phyloP scores from a whole-genome alignment of 2,113 vertebrate species.

The Ibidorhyncha struthersii region DNA sequence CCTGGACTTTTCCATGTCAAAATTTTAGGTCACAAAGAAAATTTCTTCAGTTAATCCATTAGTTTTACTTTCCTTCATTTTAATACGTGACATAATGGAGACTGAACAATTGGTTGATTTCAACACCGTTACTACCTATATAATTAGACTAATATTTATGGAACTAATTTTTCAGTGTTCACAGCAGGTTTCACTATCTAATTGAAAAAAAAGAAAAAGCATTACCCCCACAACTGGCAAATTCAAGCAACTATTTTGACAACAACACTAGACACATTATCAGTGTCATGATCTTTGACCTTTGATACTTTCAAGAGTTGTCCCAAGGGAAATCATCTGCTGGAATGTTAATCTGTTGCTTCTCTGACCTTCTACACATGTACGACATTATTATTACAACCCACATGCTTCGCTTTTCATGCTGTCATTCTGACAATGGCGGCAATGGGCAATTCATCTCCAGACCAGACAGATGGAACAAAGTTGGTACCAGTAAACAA shows the following conservation, averaged over 20 bases:
- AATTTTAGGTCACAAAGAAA: not conserved
- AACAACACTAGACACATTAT: slow-evolving; percentile 68
- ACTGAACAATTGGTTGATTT: not conserved
- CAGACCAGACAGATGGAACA: slow-evolving; percentile 33
- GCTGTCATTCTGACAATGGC: slow-evolving; percentile 69
- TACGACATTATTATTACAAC: slow-evolving; percentile 75
- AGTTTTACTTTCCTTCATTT: not conserved
- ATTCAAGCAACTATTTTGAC: slow-evolving; percentile 66
- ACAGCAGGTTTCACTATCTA: slow-evolving; percentile 47
- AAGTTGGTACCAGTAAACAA: slow-evolving; percentile 42
- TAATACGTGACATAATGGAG: not conserved
- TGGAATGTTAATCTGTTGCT: slow-evolving; percentile 79
- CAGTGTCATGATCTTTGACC: slow-evolving; percentile 69
- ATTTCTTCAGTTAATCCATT: not conserved
- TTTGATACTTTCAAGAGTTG: slow-evolving; percentile 68
- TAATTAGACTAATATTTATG: slow-evolving; percentile 30
- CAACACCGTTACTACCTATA: not conserved
- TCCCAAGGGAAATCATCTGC: slow-evolving; percentile 73
- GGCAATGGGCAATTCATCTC: slow-evolving; percentile 44
- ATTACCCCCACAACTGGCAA: slow-evolving; percentile 31
- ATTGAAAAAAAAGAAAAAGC: slow-evolving; percentile 25
- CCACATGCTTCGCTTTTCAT: slow-evolving; percentile 70
- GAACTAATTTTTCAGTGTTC: slow-evolving; percentile 22
- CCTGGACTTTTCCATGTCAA: not conserved
- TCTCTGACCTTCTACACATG: slow-evolving; percentile 77